Evolutionary conservation across 2,888 invertebrate genomes (phyloP).

Genomic region (Allolobophora icterica): DNA sequence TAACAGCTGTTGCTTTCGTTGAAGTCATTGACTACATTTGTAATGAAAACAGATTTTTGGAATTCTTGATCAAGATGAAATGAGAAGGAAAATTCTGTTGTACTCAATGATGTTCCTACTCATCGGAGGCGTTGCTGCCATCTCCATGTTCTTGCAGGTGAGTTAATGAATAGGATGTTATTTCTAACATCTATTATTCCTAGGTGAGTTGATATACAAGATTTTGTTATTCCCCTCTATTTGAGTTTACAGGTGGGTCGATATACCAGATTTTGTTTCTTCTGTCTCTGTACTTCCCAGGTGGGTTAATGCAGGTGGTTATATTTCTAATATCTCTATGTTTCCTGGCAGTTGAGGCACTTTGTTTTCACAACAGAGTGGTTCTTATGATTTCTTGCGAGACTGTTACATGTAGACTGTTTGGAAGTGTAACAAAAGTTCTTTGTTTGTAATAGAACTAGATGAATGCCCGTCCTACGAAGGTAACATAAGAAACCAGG

Average conservation of each 20-base stretch:
- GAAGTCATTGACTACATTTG: neutral
- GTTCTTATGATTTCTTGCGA: neutral
- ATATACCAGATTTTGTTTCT: neutral
- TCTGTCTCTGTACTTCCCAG: neutral
- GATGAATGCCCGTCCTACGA: no score
- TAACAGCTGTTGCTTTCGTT: neutral
- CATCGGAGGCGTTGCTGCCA: slow-evolving; percentile 35
- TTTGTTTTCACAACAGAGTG: neutral
- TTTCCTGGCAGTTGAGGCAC: neutral
- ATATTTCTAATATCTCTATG: neutral
- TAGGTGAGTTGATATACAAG: neutral
- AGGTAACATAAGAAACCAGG: no score
- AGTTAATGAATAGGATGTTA: neutral
- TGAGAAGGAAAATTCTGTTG: slow-evolving; percentile 29
- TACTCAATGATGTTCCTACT: slow-evolving; percentile 37
- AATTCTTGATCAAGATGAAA: neutral
- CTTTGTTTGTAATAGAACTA: neutral
- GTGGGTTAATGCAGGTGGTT: neutral
- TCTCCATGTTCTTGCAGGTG: slow-evolving; percentile 38
- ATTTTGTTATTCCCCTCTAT: no score
- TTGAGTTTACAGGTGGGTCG: no score
- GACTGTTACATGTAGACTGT: neutral
- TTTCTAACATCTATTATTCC: no score
- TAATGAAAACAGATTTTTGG: neutral
- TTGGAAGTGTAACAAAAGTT: neutral